Base-by-base conservation (phyloP, 2,113 vertebrate genomes). In the Laticauda laticaudata region DNA sequence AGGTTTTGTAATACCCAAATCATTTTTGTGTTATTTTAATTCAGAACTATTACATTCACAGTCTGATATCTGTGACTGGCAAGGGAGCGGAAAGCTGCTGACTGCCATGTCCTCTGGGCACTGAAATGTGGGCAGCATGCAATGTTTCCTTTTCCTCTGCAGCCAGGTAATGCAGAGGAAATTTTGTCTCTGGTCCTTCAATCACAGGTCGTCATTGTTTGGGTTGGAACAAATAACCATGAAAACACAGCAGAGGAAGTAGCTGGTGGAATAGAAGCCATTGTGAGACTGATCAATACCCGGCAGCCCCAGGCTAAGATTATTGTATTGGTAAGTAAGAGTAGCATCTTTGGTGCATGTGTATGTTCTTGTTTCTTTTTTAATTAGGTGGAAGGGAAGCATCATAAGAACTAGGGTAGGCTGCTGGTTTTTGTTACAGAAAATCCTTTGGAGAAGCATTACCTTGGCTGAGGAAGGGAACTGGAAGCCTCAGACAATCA, bases 191-290 rank as follows among this genome's bases (percentile, higher is more conserved):
- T 81, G 75, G 34, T 39, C 86, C 95, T 12, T 88, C 91, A 86
- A 81, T 93, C 26, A 89, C 92, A 99, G 99, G 99, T 98, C 94
- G 98, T 99, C 91, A 99, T 99, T 93, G 96, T 99, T 93, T 99
- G 99, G 99, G 98, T 99, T 90, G 99, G 99, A 97, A 99, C 99
- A 96, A 99, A 99, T 96, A 99, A 99, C 93, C 97, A 99, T 0
- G 97, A 98, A 92, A 99, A 99, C 97, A 98, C 98, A 1, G 99
- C 99, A 1, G 99, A 99, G 93, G 99, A 99, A 94, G 98, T 99
- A 21, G 98, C 99, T 3, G 99, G 98, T 57, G 99, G 99, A 10
- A 98, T 99, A 20, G 97, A 99, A 95, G 98, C 98, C 29, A 98
- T 99, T 10, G 98, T 98, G 89, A 98, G 97, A 89, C 98, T 99